These are phyloP conservation scores for Notiomystis cincta DNA, from an alignment of 2,113 vertebrate genomes.

Conservation along the genomic window DNA sequence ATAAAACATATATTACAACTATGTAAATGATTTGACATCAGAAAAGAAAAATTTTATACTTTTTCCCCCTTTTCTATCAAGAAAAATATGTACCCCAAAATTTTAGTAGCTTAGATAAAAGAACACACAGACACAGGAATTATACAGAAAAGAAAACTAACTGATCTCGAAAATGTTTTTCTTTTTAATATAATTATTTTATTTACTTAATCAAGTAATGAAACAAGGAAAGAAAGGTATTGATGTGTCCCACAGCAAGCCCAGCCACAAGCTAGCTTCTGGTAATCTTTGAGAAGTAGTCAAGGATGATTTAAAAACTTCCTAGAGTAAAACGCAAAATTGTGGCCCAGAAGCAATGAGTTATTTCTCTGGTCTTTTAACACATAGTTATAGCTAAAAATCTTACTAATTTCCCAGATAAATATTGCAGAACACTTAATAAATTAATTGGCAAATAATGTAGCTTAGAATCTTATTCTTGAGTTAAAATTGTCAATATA, in stretches of 20 bases:
- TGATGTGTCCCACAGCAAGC: not conserved
- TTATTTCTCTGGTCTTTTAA: not conserved
- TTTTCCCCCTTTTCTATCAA: rapidly evolving
- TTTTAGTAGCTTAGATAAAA: not conserved
- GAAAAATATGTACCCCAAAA: not conserved
- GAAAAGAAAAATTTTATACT: not conserved
- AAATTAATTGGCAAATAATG: not conserved
- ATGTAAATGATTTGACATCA: not conserved
- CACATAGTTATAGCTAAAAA: not conserved
- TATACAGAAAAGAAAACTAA: not conserved
- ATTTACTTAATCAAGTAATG: not conserved
- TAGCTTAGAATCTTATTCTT: not conserved
- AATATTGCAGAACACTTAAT: not conserved
- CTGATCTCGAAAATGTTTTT: not conserved
- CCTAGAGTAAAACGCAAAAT: not conserved
- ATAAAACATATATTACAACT: not conserved
- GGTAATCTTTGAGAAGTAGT: not conserved
- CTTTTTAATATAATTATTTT: not conserved
- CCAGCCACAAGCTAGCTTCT: not conserved
- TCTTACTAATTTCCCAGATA: not conserved
- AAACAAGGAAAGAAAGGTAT: not conserved
- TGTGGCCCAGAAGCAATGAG: not conserved
- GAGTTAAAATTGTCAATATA: not conserved
- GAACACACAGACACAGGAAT: not conserved
- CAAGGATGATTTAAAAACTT: not conserved